Percentiles rank a stretch among this genome's conserved stretches.
Conservation (phyloP, 2,797 vertebrate genomes). For the Pithecia hirsuta region DNA sequence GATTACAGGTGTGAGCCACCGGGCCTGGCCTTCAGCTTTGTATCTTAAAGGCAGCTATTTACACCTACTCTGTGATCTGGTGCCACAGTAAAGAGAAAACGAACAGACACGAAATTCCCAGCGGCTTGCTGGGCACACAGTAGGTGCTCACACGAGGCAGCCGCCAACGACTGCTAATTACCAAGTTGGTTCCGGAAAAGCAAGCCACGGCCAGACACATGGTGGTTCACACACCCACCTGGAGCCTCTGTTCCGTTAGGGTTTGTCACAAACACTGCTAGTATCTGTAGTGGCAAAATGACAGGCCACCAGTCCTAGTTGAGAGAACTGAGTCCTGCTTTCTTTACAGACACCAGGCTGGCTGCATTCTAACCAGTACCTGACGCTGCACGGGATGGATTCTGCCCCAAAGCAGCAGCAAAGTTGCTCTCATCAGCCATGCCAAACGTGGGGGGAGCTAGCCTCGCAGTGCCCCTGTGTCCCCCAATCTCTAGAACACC, state of each 20-base stretch:
- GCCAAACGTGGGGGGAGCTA: neutral
- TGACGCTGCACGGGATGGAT: rapidly evolving
- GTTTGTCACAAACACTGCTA: rapidly evolving
- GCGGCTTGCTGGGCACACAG: rapidly evolving
- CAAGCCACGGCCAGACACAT: rapidly evolving
- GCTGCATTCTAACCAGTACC: rapidly evolving
- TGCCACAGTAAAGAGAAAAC: rapidly evolving
- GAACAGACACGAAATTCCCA: rapidly evolving
- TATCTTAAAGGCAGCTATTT: neutral
- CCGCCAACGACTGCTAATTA: rapidly evolving
- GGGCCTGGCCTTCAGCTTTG: rapidly evolving
- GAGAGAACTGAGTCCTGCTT: rapidly evolving
- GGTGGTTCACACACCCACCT: rapidly evolving
- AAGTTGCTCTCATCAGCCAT: too few relatives aligned
- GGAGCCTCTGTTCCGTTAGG: neutral
- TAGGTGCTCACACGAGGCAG: neutral
- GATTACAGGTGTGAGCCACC: too few relatives aligned
- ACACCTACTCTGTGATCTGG: rapidly evolving
- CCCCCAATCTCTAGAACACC: rapidly evolving
- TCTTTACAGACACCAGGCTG: neutral
- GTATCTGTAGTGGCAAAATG: rapidly evolving
- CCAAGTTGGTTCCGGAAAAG: neutral
- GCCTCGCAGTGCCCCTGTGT: neutral
- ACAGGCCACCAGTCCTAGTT: rapidly evolving
- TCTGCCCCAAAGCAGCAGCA: neutral